Evolutionary conservation across 2,888 invertebrate species (phyloP).

Genomic region (Cheilosia scutellata): DNA sequence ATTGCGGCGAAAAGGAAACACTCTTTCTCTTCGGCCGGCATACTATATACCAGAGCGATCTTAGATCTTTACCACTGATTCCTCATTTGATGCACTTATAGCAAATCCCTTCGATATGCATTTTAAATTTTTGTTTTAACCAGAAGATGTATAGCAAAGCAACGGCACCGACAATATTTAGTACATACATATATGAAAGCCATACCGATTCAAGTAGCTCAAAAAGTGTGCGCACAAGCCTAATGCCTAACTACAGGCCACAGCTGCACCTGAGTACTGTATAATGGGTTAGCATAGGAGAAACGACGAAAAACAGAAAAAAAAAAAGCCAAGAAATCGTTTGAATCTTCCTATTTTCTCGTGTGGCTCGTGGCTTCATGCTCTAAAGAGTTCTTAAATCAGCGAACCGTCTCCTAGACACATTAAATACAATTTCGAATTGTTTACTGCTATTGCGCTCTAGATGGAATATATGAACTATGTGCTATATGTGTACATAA

Average conservation of each 20-base stretch:
- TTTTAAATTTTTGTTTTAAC: slow-evolving; percentile 2
- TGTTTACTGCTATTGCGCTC: slow-evolving; percentile 36
- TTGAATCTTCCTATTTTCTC: slow-evolving; percentile 63
- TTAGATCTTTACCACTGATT: slow-evolving; percentile 14
- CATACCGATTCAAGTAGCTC: slow-evolving; percentile 39
- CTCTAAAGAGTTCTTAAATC: slow-evolving; percentile 78
- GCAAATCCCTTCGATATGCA: slow-evolving; percentile 18
- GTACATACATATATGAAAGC: slow-evolving; percentile 18
- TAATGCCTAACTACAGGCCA: slow-evolving; percentile 26
- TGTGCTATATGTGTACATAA: not conserved
- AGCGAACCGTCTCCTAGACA: slow-evolving; percentile 80
- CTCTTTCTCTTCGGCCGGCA: not conserved
- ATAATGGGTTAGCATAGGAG: slow-evolving; percentile 34
- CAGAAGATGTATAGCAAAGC: slow-evolving; percentile 9
- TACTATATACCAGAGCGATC: not conserved
- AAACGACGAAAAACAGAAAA: slow-evolving; percentile 13
- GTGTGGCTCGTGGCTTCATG: slow-evolving; percentile 83
- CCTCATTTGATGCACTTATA: slow-evolving; percentile 8
- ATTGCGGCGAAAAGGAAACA: not conserved
- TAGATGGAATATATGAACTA: slow-evolving; percentile 30
- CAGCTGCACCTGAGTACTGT: slow-evolving; percentile 49
- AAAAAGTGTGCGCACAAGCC: slow-evolving; percentile 46
- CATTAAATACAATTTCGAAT: slow-evolving; percentile 65
- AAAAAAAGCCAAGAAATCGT: slow-evolving; percentile 24
- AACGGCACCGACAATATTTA: slow-evolving; percentile 27